Evolutionary conservation across 2,113 vertebrate species (phyloP).

Genomic region (crab-eating macaque (Macaca fascicularis)): T2T-MFA8v1.1 NC_088395.1:40127001-40127500

Average conservation of each 20-base stretch:
- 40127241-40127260: constrained; percentile 26
- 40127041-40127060: constrained; percentile 54
- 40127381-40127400: background rate
- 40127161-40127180: constrained; percentile 59
- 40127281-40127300: background rate
- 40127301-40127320: background rate
- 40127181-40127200: constrained; percentile 44
- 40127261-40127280: background rate
- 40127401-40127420: background rate
- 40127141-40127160: constrained; percentile 75
- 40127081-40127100: constrained; percentile 68
- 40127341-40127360: background rate
- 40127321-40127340: background rate
- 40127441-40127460: background rate
- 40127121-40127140: constrained; percentile 79
- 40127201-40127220: constrained; percentile 65
- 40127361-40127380: background rate
- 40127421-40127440: background rate
- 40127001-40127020: constrained; percentile 54
- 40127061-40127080: constrained; percentile 24
- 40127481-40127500: background rate
- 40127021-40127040: constrained; percentile 55
- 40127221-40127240: background rate
- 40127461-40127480: background rate
- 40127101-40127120: constrained; percentile 77